A percentile compares a stretch with the other conserved stretches of the same genome.
phyloP scores from a whole-genome alignment of 2,888 invertebrate species.

The Andrena haemorrhoa region DNA sequence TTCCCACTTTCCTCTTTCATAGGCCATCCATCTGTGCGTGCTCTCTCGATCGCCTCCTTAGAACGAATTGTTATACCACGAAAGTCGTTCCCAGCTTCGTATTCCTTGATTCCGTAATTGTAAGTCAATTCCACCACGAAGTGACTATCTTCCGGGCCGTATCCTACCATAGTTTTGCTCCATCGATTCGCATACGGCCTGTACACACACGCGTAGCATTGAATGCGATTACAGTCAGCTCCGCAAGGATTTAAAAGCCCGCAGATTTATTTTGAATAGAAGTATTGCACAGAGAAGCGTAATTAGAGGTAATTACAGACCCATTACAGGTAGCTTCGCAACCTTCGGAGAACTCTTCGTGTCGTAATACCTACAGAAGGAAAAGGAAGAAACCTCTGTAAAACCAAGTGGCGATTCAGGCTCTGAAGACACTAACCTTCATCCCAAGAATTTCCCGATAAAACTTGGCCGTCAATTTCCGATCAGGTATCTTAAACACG shows the following conservation, averaged over 20 bases:
- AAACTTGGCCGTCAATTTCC: conserved; percentile 94
- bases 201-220: background rate
- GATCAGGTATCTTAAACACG: conserved; percentile 97
- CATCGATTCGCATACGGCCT: conserved; percentile 99
- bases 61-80: conserved; percentile 94
- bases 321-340: conserved; percentile 99
- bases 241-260: background rate
- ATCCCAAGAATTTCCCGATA: conserved; percentile 96
- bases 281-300: background rate
- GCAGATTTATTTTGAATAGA: conserved; percentile 8
- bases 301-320: conserved; percentile 84
- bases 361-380: conserved; percentile 91
- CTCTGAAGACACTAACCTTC: conserved; percentile 88
- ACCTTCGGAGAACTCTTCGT: conserved; percentile 98
- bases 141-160: conserved; percentile 97
- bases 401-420: background rate
- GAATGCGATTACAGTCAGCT: too few relatives aligned
- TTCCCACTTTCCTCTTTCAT: conserved; percentile 88
- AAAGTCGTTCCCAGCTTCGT: conserved; percentile 97
- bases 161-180: conserved; percentile 99
- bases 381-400: conserved; percentile 10
- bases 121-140: conserved; percentile 99
- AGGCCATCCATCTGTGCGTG: conserved; percentile 91
- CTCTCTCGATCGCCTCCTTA: conserved; percentile 90
- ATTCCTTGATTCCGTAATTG: conserved; percentile 96